These are phyloP conservation scores for Margaritifera margaritifera DNA, from an alignment of 2,888 invertebrate genomes.

Conservation along the genomic window DNA sequence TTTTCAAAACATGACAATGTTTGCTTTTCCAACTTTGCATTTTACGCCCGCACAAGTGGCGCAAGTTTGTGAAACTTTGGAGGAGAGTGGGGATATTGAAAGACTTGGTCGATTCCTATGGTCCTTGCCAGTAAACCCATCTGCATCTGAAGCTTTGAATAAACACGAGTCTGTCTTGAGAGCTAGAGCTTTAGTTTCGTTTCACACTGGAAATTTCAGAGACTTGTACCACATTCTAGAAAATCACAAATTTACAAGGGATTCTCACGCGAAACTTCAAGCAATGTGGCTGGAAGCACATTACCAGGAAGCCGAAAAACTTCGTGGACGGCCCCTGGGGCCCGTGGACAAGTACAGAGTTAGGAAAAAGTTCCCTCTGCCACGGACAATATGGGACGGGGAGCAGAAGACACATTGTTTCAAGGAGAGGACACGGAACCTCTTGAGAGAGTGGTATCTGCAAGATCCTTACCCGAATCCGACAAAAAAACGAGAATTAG, in stretches of 20 bases:
- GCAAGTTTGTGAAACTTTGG: conserved; percentile 72
- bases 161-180: conserved; percentile 90
- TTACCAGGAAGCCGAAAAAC: conserved; percentile 93
- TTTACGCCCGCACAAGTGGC: conserved; percentile 72
- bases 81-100: conserved; percentile 76
- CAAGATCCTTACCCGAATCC: conserved; percentile 90
- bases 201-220: conserved; percentile 90
- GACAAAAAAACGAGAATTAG: conserved; percentile 91
- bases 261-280: conserved; percentile 88
- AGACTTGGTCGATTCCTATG: conserved; percentile 87
- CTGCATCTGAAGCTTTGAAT: conserved; percentile 85
- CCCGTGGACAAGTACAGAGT: conserved; percentile 95
- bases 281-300: conserved; percentile 96
- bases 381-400: conserved; percentile 95
- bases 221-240: conserved; percentile 92
- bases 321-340: conserved; percentile 90
- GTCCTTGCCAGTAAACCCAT: conserved; percentile 88
- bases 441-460: conserved; percentile 95
- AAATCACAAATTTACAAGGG: conserved; percentile 90
- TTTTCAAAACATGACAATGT: conserved; percentile 36
- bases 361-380: conserved; percentile 93
- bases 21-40: conserved; percentile 65
- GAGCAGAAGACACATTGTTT: conserved; percentile 97
- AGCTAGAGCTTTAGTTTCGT: conserved; percentile 89
- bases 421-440: conserved; percentile 92